These are phyloP conservation scores for Magallana gigas DNA, from an alignment of 1,140 invertebrate species.

Conservation along the genomic window DNA sequence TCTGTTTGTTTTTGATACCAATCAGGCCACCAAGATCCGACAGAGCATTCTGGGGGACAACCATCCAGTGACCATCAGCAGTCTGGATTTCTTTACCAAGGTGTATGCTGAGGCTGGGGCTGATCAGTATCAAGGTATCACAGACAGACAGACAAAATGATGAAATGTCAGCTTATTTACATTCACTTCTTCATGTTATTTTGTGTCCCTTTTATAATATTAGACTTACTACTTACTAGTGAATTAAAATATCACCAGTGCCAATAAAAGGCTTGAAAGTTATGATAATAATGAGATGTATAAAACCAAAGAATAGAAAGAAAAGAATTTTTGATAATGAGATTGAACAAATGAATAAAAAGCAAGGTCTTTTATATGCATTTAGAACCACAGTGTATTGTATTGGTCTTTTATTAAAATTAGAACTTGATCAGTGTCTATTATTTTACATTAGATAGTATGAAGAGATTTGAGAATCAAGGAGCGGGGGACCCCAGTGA, in stretches of 20 bases:
- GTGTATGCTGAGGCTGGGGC: constrained; percentile 76
- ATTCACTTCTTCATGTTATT: no score
- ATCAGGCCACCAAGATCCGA: constrained; percentile 73
- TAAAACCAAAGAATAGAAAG: no score
- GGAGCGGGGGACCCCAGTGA: not conserved
- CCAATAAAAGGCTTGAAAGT: no score
- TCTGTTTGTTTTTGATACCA: not conserved
- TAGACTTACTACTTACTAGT: no score
- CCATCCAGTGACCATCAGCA: constrained; percentile 69
- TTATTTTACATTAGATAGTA: not conserved
- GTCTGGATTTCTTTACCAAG: constrained; percentile 74
- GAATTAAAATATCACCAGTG: no score
- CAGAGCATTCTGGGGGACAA: constrained; percentile 72
- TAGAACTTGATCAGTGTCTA: no score
- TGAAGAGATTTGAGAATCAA: constrained; percentile 30
- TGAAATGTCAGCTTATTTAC: no score
- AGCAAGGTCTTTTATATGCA: no score
- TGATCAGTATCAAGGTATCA: constrained; percentile 73
- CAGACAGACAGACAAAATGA: not conserved
- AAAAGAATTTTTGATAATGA: not conserved
- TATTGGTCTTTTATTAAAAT: no score
- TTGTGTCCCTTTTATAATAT: no score
- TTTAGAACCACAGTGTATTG: no score
- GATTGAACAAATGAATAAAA: not conserved
- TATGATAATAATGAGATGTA: no score